These are phyloP conservation scores for Ruditapes philippinarum DNA, from an alignment of 1,140 invertebrate species.

Conservation along the genomic window DNA sequence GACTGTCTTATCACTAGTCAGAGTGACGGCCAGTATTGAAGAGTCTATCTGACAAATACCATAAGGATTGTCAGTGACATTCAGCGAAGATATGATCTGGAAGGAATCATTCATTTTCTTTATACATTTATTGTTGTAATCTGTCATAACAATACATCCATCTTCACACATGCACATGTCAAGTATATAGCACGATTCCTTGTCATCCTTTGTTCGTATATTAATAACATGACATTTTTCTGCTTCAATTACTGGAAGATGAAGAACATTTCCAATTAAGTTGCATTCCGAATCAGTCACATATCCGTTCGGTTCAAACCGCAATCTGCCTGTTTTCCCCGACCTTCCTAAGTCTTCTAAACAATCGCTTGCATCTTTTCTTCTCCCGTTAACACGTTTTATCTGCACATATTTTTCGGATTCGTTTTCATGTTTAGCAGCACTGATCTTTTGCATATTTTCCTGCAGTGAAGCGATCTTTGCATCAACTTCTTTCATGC, in stretches of 20 bases:
- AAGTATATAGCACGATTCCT: neutral
- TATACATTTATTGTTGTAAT: neutral
- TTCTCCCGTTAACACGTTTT: neutral
- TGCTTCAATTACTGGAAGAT: neutral
- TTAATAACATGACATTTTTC: no score
- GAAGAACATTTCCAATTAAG: neutral
- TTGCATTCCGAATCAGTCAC: neutral
- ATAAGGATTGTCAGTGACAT: neutral
- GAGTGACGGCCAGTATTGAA: neutral
- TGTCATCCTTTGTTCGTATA: neutral
- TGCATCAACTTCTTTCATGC: neutral
- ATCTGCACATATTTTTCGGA: neutral
- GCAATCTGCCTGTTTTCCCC: no score
- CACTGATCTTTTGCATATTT: neutral
- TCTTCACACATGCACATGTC: neutral
- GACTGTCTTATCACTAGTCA: neutral
- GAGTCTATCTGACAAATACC: neutral
- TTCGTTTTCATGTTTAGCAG: neutral
- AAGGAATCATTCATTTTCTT: neutral
- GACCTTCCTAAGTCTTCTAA: neutral
- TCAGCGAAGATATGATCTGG: neutral
- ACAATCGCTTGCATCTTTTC: neutral
- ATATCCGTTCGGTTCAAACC: neutral
- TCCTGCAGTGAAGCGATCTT: neutral
- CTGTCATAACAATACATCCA: neutral